phyloP scores from a whole-genome alignment of 1,140 invertebrate genomes.

The Heliconius congener region DNA sequence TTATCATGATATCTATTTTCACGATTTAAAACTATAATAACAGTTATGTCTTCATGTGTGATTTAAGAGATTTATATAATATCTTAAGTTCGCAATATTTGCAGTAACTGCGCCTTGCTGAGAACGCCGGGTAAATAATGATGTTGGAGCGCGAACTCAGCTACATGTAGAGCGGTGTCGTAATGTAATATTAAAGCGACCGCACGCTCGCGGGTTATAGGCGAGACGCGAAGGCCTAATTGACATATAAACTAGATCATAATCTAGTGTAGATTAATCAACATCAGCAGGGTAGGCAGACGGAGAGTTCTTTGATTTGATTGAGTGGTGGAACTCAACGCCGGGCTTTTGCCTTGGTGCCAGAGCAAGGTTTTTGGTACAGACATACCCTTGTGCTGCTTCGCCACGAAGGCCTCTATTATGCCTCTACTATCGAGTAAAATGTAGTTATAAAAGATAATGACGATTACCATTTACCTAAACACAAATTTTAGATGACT shows the following conservation, averaged over 20 bases:
- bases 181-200: conserved; percentile 9
- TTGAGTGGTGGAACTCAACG: too few species aligned
- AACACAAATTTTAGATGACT: too few species aligned
- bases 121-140: neutral
- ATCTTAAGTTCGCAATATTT: neutral
- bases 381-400: too few species aligned
- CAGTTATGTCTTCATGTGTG: neutral
- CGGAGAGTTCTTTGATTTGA: too few species aligned
- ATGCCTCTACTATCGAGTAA: too few species aligned
- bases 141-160: neutral
- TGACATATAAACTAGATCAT: conserved; percentile 9
- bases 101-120: neutral
- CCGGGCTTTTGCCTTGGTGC: too few species aligned
- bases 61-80: neutral
- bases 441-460: too few species aligned
- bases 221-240: neutral
- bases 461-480: too few species aligned
- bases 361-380: too few species aligned
- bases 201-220: neutral
- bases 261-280: neutral
- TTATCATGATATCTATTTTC: neutral
- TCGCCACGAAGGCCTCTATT: too few species aligned
- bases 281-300: too few species aligned
- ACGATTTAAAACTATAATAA: neutral
- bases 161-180: neutral